Conservation (phyloP, 2,113 vertebrate species). For the Acanthochromis polyacanthus region DNA sequence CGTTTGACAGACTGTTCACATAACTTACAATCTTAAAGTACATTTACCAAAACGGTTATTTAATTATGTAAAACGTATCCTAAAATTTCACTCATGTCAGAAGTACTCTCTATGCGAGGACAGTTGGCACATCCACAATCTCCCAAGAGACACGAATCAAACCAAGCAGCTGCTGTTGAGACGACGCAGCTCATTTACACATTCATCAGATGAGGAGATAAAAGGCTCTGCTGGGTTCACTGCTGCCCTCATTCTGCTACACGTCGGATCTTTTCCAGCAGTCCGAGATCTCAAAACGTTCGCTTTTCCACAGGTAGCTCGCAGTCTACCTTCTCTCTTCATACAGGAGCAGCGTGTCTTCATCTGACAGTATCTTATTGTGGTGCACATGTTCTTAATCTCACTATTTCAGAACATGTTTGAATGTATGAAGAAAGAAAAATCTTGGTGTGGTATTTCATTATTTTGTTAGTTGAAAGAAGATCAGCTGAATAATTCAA, state of each 20-base stretch:
- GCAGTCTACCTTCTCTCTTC: not conserved
- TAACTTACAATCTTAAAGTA: slow-evolving; percentile 32
- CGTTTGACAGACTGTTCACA: not conserved
- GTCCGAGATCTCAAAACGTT: not conserved
- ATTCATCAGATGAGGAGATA: slow-evolving; percentile 21
- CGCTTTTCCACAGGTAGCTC: not conserved
- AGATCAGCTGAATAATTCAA: too few species aligned
- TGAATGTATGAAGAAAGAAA: not conserved
- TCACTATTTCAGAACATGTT: not conserved
- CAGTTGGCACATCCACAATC: slow-evolving; percentile 16
- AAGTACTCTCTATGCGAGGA: not conserved
- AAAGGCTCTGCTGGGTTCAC: slow-evolving; percentile 20
- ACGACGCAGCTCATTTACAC: slow-evolving; percentile 7
- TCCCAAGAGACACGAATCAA: not conserved
- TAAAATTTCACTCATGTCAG: slow-evolving; percentile 3
- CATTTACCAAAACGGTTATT: not conserved
- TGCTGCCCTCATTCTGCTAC: not conserved
- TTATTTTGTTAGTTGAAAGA: not conserved
- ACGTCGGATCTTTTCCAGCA: not conserved
- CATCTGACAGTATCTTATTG: too few species aligned
- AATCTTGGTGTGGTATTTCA: not conserved
- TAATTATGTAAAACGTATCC: slow-evolving; percentile 25
- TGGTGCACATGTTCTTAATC: too few species aligned
- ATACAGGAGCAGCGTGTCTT: not conserved
- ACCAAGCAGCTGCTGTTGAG: not conserved